phyloP scores from a whole-genome alignment of 1,140 invertebrate species.

The Bombus soroeensis region DNA sequence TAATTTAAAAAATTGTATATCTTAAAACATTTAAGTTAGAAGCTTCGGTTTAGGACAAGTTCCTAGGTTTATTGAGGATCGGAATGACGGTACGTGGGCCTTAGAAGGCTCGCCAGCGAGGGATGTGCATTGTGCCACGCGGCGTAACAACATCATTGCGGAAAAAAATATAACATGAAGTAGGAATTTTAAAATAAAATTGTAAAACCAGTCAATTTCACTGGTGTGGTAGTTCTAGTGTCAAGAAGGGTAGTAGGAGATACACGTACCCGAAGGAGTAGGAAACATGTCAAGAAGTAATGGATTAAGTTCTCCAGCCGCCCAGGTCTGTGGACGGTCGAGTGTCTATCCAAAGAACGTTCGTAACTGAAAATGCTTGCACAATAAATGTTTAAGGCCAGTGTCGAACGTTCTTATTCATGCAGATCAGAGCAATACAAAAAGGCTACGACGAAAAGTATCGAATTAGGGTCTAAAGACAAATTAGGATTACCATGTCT shows the following conservation, averaged over 20 bases:
- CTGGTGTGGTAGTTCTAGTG: too few relatives aligned
- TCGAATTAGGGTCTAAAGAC: not conserved
- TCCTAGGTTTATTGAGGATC: too few relatives aligned
- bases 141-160: too few relatives aligned
- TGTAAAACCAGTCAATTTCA: too few relatives aligned
- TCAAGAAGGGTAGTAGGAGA: not conserved
- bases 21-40: too few relatives aligned
- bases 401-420: not conserved
- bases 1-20: too few relatives aligned
- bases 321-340: not conserved
- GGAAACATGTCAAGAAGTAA: not conserved
- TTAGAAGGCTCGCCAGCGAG: too few relatives aligned
- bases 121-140: too few relatives aligned
- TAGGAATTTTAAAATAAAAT: too few relatives aligned
- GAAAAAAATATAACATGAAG: too few relatives aligned
- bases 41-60: too few relatives aligned
- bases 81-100: too few relatives aligned
- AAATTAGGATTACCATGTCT: not conserved
- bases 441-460: not conserved
- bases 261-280: not conserved
- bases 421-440: not conserved
- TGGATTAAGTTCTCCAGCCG: not conserved
- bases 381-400: slow-evolving; percentile 13
- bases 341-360: not conserved
- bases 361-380: not conserved